Conservation (phyloP, 2,797 vertebrate species). For the Xiphophorus birchmanni region DNA sequence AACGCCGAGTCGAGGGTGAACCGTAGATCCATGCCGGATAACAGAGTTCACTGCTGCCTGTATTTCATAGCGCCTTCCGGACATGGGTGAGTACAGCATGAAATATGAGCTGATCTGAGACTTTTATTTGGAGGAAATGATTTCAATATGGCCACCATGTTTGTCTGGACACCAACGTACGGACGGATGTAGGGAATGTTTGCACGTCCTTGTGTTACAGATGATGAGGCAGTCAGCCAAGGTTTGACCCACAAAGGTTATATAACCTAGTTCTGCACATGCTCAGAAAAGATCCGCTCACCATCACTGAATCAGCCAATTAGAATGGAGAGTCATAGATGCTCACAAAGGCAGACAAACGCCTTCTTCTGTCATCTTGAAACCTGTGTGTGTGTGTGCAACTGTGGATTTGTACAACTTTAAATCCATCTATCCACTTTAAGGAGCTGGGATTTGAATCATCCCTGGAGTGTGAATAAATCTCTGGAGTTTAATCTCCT, state of each 20-base stretch:
- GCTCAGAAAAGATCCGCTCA: slow-evolving; percentile 60
- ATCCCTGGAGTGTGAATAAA: background rate
- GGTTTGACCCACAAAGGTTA: slow-evolving; percentile 69
- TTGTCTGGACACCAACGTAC: background rate
- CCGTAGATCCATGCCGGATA: slow-evolving; percentile 83
- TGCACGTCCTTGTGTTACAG: slow-evolving; percentile 19
- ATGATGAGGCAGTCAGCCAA: slow-evolving; percentile 45
- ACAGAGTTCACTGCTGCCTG: slow-evolving; percentile 85
- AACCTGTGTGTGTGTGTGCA: background rate
- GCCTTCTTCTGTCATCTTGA: background rate
- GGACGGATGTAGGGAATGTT: background rate
- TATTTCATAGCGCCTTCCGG: slow-evolving; percentile 84
- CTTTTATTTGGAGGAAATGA: background rate
- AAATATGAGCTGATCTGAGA: background rate
- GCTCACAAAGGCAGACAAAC: slow-evolving; percentile 29
- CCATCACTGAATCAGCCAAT: slow-evolving; percentile 57
- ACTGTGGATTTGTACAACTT: background rate
- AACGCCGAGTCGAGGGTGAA: slow-evolving; percentile 84
- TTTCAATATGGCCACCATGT: background rate
- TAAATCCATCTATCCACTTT: background rate
- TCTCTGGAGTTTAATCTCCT: background rate
- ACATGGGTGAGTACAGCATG: slow-evolving; percentile 76
- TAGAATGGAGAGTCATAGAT: slow-evolving; percentile 28
- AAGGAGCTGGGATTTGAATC: background rate
- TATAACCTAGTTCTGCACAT: slow-evolving; percentile 72